These are phyloP conservation scores for Aplidium turbinatum DNA, from an alignment of 23 tunicate genomes.

Conservation along the genomic window DNA sequence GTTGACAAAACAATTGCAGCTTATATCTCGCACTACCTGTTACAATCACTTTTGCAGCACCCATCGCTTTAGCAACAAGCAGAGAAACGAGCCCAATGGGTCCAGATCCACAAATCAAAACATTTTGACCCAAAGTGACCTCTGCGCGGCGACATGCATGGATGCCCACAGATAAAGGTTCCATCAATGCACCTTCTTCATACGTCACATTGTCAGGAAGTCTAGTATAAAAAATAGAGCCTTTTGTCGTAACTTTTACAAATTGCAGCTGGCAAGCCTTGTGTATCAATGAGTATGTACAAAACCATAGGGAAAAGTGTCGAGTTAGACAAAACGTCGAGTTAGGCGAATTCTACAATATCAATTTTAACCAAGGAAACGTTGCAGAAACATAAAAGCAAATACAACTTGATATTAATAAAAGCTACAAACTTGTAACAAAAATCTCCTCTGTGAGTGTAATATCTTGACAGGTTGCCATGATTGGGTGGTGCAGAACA, in stretches of 20 bases:
- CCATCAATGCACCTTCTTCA: conserved; percentile 99
- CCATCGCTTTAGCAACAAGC: conserved; percentile 94
- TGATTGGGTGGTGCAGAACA: conserved; percentile 99
- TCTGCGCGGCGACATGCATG: conserved; percentile 98
- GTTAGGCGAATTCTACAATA: too few relatives aligned
- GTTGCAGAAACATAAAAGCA: too few relatives aligned
- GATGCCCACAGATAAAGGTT: conserved; percentile 98
- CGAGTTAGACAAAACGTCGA: too few relatives aligned
- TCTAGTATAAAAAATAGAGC: too few relatives aligned
- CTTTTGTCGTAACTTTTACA: too few relatives aligned
- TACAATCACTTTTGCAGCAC: conserved; percentile 83
- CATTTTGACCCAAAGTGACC: conserved; percentile 83
- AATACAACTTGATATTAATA: too few relatives aligned
- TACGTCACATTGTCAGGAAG: conserved; percentile 94
- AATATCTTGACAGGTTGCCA: conserved; percentile 83
- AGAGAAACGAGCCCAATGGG: conserved; percentile 95
- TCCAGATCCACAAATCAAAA: conserved; percentile 93
- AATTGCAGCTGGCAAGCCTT: too few relatives aligned
- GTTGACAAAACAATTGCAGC: too few relatives aligned
- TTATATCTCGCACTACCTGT: too few relatives aligned
- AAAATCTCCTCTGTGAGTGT: conserved; percentile 90
- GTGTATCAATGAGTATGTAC: too few relatives aligned
- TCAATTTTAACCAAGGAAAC: too few relatives aligned
- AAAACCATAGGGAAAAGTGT: too few relatives aligned
- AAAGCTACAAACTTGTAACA: conserved; percentile 89